phyloP scores from a whole-genome alignment of 2,888 invertebrate species.

The Acanthococcus lagerstroemiae region DNA sequence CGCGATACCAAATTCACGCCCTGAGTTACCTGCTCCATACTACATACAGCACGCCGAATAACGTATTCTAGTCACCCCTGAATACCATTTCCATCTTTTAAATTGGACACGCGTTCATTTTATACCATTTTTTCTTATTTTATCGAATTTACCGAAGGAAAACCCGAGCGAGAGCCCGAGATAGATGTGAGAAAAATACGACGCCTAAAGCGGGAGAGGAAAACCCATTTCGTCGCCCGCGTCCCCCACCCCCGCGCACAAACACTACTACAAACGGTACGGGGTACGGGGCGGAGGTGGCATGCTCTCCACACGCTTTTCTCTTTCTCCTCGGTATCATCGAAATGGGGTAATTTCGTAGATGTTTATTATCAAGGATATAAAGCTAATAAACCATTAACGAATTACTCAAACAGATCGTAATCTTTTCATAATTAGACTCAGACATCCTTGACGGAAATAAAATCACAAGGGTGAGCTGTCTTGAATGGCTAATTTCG shows the following conservation, averaged over 20 bases:
- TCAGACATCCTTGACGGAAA: too few relatives aligned
- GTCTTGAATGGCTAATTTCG: too few relatives aligned
- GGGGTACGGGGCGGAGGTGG: background rate
- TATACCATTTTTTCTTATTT: slow-evolving; percentile 26
- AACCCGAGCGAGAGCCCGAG: background rate
- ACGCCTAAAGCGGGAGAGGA: slow-evolving; percentile 15
- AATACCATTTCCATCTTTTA: slow-evolving; percentile 27
- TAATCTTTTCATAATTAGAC: slow-evolving; percentile 2
- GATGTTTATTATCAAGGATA: slow-evolving; percentile 13
- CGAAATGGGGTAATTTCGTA: background rate
- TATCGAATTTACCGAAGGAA: slow-evolving; percentile 20
- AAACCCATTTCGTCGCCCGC: slow-evolving; percentile 15
- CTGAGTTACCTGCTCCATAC: too few relatives aligned
- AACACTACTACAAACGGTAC: too few relatives aligned
- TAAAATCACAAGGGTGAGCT: too few relatives aligned
- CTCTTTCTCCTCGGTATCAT: background rate
- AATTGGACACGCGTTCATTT: slow-evolving; percentile 24
- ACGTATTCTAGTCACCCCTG: slow-evolving; percentile 22
- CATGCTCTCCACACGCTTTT: too few relatives aligned
- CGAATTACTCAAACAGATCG: slow-evolving; percentile 5
- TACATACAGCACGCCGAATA: too few relatives aligned
- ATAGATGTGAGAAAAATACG: slow-evolving; percentile 26
- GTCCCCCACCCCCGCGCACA: background rate
- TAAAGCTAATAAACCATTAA: slow-evolving; percentile 12
- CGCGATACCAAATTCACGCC: too few relatives aligned